These are phyloP conservation scores for Suricata suricatta DNA, from an alignment of 2,113 vertebrate species.

Conservation along the genomic window DNA sequence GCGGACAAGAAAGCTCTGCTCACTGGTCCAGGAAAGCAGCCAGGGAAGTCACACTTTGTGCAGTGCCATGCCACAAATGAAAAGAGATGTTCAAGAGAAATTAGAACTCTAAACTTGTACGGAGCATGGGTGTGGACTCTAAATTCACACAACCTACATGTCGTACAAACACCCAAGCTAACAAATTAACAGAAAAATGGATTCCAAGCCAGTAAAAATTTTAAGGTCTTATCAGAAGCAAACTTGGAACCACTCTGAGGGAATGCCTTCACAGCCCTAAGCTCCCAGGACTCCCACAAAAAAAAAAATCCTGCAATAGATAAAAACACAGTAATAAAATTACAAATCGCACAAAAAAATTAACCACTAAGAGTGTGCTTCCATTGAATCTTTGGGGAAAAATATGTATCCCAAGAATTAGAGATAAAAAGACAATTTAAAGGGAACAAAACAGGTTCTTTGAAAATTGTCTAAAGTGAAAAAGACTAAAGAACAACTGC, in stretches of 20 bases:
- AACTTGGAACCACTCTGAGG: not conserved
- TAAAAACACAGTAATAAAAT: not conserved
- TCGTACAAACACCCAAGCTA: not conserved
- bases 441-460: not conserved
- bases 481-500: not conserved
- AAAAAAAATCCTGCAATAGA: not conserved
- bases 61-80: not conserved
- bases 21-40: not conserved
- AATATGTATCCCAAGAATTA: not conserved
- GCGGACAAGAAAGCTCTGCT: not conserved
- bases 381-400: not conserved
- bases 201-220: not conserved
- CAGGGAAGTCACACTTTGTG: not conserved
- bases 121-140: not conserved
- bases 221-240: not conserved
- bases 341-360: conserved; percentile 30
- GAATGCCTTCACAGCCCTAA: not conserved
- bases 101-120: not conserved
- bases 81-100: conserved; percentile 22
- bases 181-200: conserved; percentile 33
- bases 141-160: not conserved
- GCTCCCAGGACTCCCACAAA: not conserved
- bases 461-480: conserved; percentile 26
- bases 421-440: not conserved
- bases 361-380: not conserved